Percentiles rank a stretch among this genome's conserved stretches.
Conservation (phyloP, 2,113 vertebrate species). For the Coryphaenoides rupestris region DNA sequence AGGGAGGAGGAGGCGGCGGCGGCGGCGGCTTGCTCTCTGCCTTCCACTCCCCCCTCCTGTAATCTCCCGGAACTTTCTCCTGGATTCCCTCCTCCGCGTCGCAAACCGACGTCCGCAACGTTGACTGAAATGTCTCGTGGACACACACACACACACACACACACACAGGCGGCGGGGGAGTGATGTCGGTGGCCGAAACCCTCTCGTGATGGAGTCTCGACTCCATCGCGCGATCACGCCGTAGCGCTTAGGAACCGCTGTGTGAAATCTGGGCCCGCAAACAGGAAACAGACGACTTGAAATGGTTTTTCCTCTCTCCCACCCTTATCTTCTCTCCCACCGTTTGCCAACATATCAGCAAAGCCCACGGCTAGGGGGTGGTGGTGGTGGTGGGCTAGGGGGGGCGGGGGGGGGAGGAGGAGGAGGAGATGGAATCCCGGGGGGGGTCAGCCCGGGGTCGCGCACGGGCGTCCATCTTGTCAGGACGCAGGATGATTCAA, state of each 20-base stretch:
- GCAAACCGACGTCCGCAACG: no score
- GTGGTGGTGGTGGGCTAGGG: no score
- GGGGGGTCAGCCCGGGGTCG: constrained; percentile 47
- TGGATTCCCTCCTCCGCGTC: no score
- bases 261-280: not conserved
- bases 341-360: constrained; percentile 12
- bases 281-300: constrained; percentile 1
- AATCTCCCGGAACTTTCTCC: constrained; percentile 40
- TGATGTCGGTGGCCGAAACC: no score
- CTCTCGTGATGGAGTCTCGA: no score
- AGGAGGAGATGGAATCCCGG: constrained; percentile 31
- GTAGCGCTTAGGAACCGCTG: not conserved
- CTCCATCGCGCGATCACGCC: no score
- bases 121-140: no score
- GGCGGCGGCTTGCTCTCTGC: constrained; percentile 18
- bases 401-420: not conserved
- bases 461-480: constrained; percentile 30
- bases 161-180: no score
- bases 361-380: not conserved
- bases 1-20: constrained; percentile 11
- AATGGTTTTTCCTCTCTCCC: constrained; percentile 22
- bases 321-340: constrained; percentile 36
- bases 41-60: constrained; percentile 18
- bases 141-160: no score
- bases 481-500: constrained; percentile 9